These are phyloP conservation scores for Aethina tumida DNA, from an alignment of 1,140 invertebrate genomes.

Conservation along the genomic window DNA sequence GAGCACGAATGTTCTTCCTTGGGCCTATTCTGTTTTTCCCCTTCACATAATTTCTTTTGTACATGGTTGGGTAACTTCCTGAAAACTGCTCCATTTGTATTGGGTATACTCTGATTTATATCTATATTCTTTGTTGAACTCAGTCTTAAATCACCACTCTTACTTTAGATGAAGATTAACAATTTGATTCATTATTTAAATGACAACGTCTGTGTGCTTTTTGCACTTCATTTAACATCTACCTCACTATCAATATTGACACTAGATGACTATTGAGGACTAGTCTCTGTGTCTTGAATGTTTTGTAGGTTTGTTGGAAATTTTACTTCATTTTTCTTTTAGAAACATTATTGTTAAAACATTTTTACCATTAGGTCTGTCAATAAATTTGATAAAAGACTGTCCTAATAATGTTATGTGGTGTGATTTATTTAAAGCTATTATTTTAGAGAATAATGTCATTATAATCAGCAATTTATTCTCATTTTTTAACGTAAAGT, in stretches of 20 bases:
- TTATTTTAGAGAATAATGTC: conserved; percentile 62
- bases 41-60: conserved; percentile 49
- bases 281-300: conserved; percentile 27
- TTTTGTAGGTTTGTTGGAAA: conserved; percentile 53
- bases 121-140: conserved; percentile 45
- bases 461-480: conserved; percentile 60
- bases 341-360: conserved; percentile 63
- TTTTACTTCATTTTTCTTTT: conserved; percentile 60
- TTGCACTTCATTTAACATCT: conserved; percentile 59
- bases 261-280: conserved; percentile 35
- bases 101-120: conserved; percentile 33
- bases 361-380: conserved; percentile 48
- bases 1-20: conserved; percentile 9
- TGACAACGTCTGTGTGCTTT: conserved; percentile 45
- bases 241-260: conserved; percentile 38
- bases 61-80: conserved; percentile 48
- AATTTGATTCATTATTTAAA: conserved; percentile 38
- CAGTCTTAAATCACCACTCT: conserved; percentile 47
- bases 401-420: conserved; percentile 67
- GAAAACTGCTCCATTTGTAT: conserved; percentile 51
- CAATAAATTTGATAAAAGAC: conserved; percentile 68
- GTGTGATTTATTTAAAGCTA: conserved; percentile 60
- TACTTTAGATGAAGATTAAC: conserved; percentile 49
- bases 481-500: no score
- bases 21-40: conserved; percentile 39